Evolutionary conservation across 2,888 invertebrate genomes (phyloP), one percentile per base, ranked within the genome.

Genomic region (Campaea margaritaria): DNA sequence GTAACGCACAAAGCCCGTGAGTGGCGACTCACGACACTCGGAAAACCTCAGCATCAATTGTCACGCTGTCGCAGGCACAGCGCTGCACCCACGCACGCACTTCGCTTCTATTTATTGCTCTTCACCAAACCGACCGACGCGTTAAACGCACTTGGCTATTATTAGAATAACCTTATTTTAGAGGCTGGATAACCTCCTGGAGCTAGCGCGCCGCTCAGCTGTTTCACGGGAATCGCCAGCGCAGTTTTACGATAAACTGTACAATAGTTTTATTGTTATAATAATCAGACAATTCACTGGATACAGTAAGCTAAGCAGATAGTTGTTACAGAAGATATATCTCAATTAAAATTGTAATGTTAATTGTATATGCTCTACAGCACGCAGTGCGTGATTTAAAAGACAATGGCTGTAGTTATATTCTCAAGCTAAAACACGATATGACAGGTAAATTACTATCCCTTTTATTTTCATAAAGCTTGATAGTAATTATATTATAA

Each of bases 111-210:
- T 86, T 83, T 85, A 83, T 78, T 83, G 78, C 81, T 73, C 78
- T 82, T 82, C 81, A 81, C 82, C 74, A 76, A 83, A 79, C 74
- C 74, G 74, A 79, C 74, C 74, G 74, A 73, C 78, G 77, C 75
- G 77, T 75, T 78, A 72, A 75, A 72, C 75, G 74, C 75, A 75
- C 74, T 68, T 67, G 34, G 64, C 78, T 87, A 85, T 81, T 78
- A 76, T 75, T 83, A 85, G 81, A 75, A 69, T 74, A 77, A 79
- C 78, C 79, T 84, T 84, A 85, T 82, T 84, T 81, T 82, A 82
- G 81, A 79, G 70, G 73, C 75, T 76, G 76, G 70, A 74, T 73
- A 67, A 50, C 34, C 54, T 59, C 28, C 54, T 50, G 59, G 49
- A 59, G 45, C 42, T n/a, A n/a, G n/a, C 21, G 41, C 43, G 68